Percentiles rank a stretch among this genome's conserved stretches.
Evolutionary conservation across 2,797 vertebrate genomes (phyloP).

Genomic region (Rhinophrynus dorsalis): DNA sequence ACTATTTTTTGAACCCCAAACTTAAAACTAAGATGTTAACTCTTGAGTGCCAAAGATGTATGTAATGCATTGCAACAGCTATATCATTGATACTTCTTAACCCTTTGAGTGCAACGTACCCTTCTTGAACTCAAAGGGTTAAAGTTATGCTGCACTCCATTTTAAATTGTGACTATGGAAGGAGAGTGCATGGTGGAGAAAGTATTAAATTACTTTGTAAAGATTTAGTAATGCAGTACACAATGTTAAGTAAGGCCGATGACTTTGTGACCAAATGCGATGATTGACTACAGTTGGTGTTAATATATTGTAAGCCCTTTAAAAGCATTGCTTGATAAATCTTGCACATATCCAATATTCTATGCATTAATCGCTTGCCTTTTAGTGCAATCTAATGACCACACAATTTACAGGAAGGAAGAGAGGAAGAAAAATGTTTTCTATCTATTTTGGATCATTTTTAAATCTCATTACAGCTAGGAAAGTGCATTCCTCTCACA

Average conservation of each 20-base stretch:
- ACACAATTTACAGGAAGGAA: constrained; percentile 39
- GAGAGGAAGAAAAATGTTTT: constrained; percentile 37
- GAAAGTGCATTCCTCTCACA: constrained; percentile 35
- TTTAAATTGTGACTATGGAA: too few species aligned
- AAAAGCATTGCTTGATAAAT: constrained; percentile 41
- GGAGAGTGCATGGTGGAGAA: too few species aligned
- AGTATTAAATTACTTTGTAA: constrained; percentile 11
- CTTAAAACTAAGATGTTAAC: too few species aligned
- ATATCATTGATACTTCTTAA: too few species aligned
- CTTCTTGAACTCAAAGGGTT: too few species aligned
- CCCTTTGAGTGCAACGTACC: too few species aligned
- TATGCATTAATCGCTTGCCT: constrained; percentile 28
- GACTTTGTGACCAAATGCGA: constrained; percentile 22
- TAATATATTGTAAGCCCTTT: constrained; percentile 42
- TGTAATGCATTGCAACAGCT: too few species aligned
- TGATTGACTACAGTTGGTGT: constrained; percentile 23
- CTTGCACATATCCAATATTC: constrained; percentile 29
- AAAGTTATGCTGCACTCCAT: too few species aligned
- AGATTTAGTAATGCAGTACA: constrained; percentile 4
- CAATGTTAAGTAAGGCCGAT: constrained; percentile 20
- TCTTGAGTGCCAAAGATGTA: too few species aligned
- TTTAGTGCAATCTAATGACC: constrained; percentile 27
- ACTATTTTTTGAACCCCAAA: too few species aligned
- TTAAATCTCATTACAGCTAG: constrained; percentile 39
- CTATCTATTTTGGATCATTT: constrained; percentile 47